Evolutionary conservation across 2,888 invertebrate species (phyloP).

Genomic region (Andrena bicolor): DNA sequence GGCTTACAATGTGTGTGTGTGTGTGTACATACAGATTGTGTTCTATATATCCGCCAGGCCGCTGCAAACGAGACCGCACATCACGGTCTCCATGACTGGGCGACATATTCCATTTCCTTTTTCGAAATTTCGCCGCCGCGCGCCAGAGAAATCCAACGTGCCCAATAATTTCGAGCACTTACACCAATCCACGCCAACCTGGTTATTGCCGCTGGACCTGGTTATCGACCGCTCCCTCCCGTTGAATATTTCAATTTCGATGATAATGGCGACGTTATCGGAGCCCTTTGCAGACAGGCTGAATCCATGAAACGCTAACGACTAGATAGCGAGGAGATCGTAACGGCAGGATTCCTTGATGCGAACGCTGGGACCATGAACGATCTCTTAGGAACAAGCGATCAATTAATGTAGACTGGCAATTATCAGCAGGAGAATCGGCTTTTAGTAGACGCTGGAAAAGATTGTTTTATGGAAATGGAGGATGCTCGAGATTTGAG

Average conservation of each 20-base stretch:
- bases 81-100: constrained; percentile 40
- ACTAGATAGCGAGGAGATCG: too few relatives aligned
- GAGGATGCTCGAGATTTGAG: too few relatives aligned
- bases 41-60: constrained; percentile 17
- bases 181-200: not conserved
- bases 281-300: not conserved
- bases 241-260: not conserved
- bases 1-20: not conserved
- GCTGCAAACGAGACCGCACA: constrained; percentile 48
- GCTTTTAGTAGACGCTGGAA: too few relatives aligned
- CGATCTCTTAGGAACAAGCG: too few relatives aligned
- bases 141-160: constrained; percentile 8
- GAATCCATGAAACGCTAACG: too few relatives aligned
- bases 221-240: not conserved
- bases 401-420: too few relatives aligned
- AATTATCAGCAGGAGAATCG: too few relatives aligned
- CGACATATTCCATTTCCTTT: constrained; percentile 47
- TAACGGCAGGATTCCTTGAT: too few relatives aligned
- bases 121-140: constrained; percentile 32
- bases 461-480: too few relatives aligned
- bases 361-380: too few relatives aligned
- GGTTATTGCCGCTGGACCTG: not conserved
- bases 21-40: constrained; percentile 3
- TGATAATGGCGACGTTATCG: not conserved
- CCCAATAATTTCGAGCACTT: constrained; percentile 16